Base-by-base conservation (phyloP, 2,888 invertebrate species). In the Tribolium freemani region DNA sequence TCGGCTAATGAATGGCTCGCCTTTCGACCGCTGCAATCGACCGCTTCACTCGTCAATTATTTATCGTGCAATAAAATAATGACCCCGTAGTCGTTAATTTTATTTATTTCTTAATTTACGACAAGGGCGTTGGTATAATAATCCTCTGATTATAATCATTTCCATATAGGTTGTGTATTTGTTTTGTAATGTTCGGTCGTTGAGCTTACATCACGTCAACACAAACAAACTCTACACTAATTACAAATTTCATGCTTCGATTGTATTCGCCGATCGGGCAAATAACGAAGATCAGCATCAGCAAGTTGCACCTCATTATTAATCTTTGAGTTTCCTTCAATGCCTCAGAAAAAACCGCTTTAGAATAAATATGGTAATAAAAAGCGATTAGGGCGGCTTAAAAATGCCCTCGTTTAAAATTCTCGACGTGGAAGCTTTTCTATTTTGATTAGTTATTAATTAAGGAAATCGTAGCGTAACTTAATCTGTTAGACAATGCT, bases 241-340 rank as follows among this genome's bases (percentile, higher is more conserved):
- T 71, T 71, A 66, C 71, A 57, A 71, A 71, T 71, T 71, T 64
- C 66, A 66, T 71, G 71, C 71, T 66, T 66, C 71, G 58, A 71
- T 66, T 71, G 48, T 57, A 48, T 69, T 60, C 44, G 53, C 53
- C 60, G 69, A 69, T 69, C 53, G 45, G 26, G 60, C 69, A 70
- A 74, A 75, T 72, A 74, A 71, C 69, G 63, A 53, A 58, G 68
- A 72, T 66, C 67, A 48, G 57, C 48, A 48, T 57, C 57, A 57
- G 57, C 57, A 57, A 13, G 56, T 66, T 50, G 20, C 57, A 54
- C 31, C 20, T 26, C 11, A n/a, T 58, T 58, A 21, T 54, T 66
- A 66, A 66, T 38, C 38, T 38, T 48, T 48, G 48, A 26, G 48
- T 38, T 57, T 44, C 13, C 20, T 57, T 44, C 13, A 13, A 11